Conservation (phyloP, 2,113 vertebrate genomes). For the Bothrops jararaca region DNA sequence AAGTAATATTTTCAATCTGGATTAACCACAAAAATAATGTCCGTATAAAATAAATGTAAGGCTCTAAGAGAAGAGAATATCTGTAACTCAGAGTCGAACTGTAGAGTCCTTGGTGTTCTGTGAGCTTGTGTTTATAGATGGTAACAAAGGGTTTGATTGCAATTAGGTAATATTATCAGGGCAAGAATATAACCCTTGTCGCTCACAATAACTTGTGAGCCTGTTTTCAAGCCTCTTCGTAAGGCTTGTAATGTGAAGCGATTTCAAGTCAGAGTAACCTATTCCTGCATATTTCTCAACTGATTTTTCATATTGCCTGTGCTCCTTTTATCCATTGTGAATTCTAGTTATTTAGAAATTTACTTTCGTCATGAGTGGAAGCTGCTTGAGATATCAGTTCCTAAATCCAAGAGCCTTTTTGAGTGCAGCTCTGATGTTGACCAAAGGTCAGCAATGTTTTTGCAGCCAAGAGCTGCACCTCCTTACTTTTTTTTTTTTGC, state of each 20-base stretch:
- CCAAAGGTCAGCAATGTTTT: not conserved
- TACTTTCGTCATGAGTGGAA: not conserved
- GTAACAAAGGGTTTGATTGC: not conserved
- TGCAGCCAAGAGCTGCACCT: not conserved
- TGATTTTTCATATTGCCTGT: not conserved
- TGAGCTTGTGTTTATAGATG: not conserved
- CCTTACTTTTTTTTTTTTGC: not conserved
- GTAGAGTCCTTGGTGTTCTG: not conserved
- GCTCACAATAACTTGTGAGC: not conserved
- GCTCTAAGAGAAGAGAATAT: not conserved
- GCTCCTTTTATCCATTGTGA: not conserved
- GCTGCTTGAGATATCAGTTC: not conserved
- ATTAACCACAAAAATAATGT: not conserved
- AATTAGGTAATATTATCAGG: not conserved
- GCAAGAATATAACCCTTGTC: not conserved
- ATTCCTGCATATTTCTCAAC: not conserved
- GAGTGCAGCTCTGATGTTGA: not conserved
- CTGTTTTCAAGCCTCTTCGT: not conserved
- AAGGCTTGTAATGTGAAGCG: not conserved
- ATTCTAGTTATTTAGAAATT: not conserved
- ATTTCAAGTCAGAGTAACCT: not conserved
- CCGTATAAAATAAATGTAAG: not conserved
- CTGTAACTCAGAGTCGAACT: not conserved
- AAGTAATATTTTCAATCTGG: not conserved
- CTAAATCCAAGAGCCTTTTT: not conserved